phyloP scores from a whole-genome alignment of 2,113 vertebrate genomes.

The Upupa epops region DNA sequence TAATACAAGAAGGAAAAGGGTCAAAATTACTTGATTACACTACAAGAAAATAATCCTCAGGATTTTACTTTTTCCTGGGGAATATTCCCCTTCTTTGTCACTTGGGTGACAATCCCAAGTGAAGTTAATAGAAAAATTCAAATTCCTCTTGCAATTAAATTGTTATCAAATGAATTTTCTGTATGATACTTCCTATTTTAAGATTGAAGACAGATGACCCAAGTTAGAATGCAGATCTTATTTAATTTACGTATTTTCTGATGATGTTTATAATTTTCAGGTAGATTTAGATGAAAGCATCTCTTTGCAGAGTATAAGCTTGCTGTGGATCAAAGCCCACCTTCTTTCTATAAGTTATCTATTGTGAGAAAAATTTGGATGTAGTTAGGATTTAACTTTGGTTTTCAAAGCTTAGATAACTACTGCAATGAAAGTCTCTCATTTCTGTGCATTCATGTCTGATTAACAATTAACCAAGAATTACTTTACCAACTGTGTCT shows the following conservation, averaged over 20 bases:
- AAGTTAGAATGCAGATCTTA: not conserved
- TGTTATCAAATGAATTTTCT: not conserved
- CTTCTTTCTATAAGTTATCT: not conserved
- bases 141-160: not conserved
- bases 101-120: not conserved
- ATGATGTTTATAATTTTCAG: not conserved
- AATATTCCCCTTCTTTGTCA: not conserved
- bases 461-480: constrained; percentile 54
- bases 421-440: not conserved
- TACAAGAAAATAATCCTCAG: not conserved
- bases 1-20: not conserved
- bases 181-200: not conserved
- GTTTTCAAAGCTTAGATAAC: not conserved
- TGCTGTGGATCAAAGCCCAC: not conserved
- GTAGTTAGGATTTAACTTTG: not conserved
- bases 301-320: not conserved
- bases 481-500: constrained; percentile 57
- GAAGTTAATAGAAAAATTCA: not conserved
- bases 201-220: not conserved
- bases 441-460: not conserved
- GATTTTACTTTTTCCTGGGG: not conserved
- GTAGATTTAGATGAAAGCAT: not conserved
- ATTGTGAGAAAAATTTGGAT: not conserved
- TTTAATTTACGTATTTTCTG: not conserved
- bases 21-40: not conserved